Evolutionary conservation across 2,888 invertebrate genomes (phyloP).

Genomic region (Lochmaea capreae): DNA sequence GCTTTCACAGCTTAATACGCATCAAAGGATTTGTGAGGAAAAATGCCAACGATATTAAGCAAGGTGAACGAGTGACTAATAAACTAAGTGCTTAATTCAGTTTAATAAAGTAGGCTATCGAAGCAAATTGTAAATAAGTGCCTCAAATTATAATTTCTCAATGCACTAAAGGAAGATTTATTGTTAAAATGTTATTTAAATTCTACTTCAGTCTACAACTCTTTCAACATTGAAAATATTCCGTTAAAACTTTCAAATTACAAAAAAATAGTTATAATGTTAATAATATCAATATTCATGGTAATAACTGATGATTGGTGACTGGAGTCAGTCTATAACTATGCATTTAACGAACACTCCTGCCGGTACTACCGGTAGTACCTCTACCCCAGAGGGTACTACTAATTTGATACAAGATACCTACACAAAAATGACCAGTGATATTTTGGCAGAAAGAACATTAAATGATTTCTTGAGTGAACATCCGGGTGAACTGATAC

Average conservation of each 20-base stretch:
- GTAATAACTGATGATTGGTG: constrained; percentile 56
- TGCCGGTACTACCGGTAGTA: constrained; percentile 69
- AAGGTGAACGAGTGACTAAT: background rate
- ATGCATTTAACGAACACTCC: constrained; percentile 67
- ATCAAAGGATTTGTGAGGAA: background rate
- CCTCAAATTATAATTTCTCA: background rate
- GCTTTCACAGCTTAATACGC: background rate
- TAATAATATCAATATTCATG: background rate
- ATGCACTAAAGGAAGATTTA: background rate
- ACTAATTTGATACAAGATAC: constrained; percentile 80
- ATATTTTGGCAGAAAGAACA: constrained; percentile 85
- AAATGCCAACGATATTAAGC: background rate
- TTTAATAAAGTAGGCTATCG: background rate
- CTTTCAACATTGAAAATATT: too few relatives aligned
- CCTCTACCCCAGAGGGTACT: constrained; percentile 79
- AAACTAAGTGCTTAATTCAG: background rate
- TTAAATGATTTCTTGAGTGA: constrained; percentile 87
- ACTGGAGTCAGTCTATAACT: constrained; percentile 53
- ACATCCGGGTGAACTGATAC: constrained; percentile 91
- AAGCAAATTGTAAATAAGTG: background rate
- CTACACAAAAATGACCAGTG: constrained; percentile 83
- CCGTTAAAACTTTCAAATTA: too few relatives aligned
- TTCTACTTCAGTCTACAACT: too few relatives aligned
- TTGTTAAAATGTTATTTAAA: background rate
- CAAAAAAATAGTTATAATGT: background rate